phyloP scores from a whole-genome alignment of 2,797 vertebrate genomes.

The Cottoperca gobio region DNA sequence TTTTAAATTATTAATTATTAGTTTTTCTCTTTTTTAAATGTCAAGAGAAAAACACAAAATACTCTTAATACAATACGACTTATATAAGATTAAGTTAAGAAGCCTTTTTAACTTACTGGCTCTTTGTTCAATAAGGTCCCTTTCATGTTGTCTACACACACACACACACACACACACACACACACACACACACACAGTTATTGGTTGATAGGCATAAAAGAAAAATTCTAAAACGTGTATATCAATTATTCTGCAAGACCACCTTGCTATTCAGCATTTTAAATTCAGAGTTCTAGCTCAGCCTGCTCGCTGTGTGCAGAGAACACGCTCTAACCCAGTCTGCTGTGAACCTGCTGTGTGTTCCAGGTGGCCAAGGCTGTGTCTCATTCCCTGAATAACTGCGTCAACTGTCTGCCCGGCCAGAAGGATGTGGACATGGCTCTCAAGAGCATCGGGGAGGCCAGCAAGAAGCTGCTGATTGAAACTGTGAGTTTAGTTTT shows the following conservation, averaged over 20 bases:
- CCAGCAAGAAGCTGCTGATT: constrained; percentile 97
- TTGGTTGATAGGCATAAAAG: background rate
- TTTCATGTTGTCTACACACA: background rate
- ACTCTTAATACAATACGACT: too few relatives aligned
- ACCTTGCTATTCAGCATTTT: constrained; percentile 52
- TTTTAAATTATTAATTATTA: constrained; percentile 57
- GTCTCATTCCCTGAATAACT: constrained; percentile 98
- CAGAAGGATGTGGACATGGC: constrained; percentile 99
- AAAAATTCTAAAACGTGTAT: constrained; percentile 36
- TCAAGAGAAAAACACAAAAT: background rate
- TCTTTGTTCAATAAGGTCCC: background rate
- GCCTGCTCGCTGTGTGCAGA: background rate
- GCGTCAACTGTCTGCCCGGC: constrained; percentile 97
- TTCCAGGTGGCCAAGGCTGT: constrained; percentile 97
- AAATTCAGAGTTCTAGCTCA: constrained; percentile 29
- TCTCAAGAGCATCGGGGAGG: constrained; percentile 97
- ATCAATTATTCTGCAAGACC: constrained; percentile 40
- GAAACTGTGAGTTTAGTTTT: constrained; percentile 89
- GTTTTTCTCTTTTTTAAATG: constrained; percentile 11
- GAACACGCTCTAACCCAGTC: constrained; percentile 1
- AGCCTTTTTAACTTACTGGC: background rate
- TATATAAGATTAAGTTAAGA: background rate
- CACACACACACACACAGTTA: background rate
- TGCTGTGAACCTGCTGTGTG: constrained; percentile 28
- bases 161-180: too few relatives aligned